These are phyloP conservation scores for Labia minor DNA, from an alignment of 2,888 invertebrate species.

Conservation along the genomic window DNA sequence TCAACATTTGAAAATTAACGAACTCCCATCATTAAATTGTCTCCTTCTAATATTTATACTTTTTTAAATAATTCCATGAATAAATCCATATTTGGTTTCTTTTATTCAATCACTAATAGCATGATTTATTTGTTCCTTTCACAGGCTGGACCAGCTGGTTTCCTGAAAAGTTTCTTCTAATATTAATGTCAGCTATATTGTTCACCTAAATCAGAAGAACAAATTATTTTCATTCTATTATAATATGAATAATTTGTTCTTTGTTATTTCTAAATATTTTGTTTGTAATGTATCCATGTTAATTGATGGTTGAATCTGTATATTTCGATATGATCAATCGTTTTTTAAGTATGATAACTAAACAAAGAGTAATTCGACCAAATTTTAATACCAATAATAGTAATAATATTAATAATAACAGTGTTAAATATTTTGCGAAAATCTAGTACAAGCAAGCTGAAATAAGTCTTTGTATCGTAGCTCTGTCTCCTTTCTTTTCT, in stretches of 20 bases:
- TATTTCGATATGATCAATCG: background rate
- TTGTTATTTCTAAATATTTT: conserved; percentile 22
- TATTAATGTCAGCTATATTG: conserved; percentile 35
- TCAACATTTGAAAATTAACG: too few species aligned
- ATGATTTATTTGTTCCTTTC: conserved; percentile 24
- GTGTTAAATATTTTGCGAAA: background rate
- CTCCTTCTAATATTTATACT: too few species aligned
- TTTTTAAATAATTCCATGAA: too few species aligned
- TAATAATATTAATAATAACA: background rate
- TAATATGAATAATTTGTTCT: background rate
- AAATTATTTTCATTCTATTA: conserved; percentile 22
- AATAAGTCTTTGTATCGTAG: too few species aligned
- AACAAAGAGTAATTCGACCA: background rate
- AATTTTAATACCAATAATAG: too few species aligned
- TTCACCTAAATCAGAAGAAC: conserved; percentile 30
- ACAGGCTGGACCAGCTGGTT: conserved; percentile 84
- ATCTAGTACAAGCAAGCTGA: background rate
- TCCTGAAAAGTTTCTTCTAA: conserved; percentile 93
- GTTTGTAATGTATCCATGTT: too few species aligned
- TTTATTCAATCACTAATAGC: conserved; percentile 25
- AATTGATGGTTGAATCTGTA: too few species aligned
- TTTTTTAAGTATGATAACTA: too few species aligned
- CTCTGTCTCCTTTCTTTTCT: too few species aligned
- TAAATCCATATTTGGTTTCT: too few species aligned
- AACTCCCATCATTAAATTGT: too few species aligned